Conservation (phyloP, 2,797 vertebrate genomes). For the Cyclopterus lumpus region DNA sequence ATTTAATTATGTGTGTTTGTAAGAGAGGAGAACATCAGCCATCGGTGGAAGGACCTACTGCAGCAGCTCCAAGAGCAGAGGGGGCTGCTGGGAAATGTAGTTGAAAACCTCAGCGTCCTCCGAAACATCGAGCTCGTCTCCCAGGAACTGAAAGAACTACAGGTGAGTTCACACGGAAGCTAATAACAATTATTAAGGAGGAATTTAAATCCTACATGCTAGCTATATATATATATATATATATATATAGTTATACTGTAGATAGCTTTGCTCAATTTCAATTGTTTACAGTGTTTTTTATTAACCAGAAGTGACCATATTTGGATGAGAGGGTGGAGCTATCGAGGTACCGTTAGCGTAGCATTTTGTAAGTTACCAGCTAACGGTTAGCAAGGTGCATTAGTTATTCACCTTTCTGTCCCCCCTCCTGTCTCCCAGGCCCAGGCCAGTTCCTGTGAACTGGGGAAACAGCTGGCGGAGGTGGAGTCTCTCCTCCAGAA, state of each 20-base stretch:
- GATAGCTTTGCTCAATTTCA: no score
- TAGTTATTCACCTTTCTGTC: no score
- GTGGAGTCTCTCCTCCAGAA: constrained; percentile 88
- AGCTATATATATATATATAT: no score
- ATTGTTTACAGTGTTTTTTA: no score
- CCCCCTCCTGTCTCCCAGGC: constrained; percentile 68
- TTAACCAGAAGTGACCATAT: no score
- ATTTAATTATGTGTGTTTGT: constrained; percentile 4
- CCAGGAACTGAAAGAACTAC: constrained; percentile 87
- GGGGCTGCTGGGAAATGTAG: constrained; percentile 69
- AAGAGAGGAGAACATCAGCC: constrained; percentile 85
- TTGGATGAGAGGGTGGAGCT: no score
- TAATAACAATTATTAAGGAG: background rate
- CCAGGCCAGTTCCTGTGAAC: constrained; percentile 79
- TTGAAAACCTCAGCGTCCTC: constrained; percentile 81
- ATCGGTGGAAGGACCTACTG: constrained; percentile 86
- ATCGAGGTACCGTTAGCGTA: no score
- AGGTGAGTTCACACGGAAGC: constrained; percentile 76
- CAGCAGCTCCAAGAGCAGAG: constrained; percentile 82
- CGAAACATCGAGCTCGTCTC: constrained; percentile 83
- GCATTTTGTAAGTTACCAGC: no score
- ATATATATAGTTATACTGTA: no score
- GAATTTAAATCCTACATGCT: no score
- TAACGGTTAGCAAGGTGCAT: no score
- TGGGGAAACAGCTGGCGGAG: constrained; percentile 87